Evolutionary conservation across 1,140 invertebrate genomes (phyloP).

Genomic region (Episyrphus balteatus): DNA sequence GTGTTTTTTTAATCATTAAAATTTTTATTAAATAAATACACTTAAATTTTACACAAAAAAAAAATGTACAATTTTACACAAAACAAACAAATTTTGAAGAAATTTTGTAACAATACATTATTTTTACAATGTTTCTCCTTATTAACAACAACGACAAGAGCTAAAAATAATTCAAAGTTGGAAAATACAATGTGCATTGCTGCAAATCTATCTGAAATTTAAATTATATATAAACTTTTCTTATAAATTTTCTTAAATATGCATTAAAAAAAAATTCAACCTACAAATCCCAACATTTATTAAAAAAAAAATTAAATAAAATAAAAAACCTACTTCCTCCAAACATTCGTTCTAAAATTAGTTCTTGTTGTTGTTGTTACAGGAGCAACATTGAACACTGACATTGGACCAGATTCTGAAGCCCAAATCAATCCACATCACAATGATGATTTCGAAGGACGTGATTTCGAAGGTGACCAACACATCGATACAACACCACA

Average conservation of each 20-base stretch:
- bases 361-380: conserved; percentile 37
- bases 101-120: neutral
- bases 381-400: conserved; percentile 36
- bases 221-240: no score
- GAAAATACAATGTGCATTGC: neutral
- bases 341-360: conserved; percentile 31
- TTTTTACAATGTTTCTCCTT: neutral
- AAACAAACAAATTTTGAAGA: neutral
- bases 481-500: conserved; percentile 33
- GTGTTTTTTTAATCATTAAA: neutral
- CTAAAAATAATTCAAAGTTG: conserved; percentile 17
- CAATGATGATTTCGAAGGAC: conserved; percentile 29
- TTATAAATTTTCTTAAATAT: no score
- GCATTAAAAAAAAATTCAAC: no score
- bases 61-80: no score
- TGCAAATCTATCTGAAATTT: no score
- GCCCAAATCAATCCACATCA: conserved; percentile 33
- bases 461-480: conserved; percentile 25
- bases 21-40: no score
- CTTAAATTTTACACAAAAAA: no score
- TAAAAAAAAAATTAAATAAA: no score
- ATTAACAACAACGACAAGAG: conserved; percentile 33
- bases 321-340: no score
- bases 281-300: no score
- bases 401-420: conserved; percentile 35